These are phyloP conservation scores for Apomyelois bistriatella DNA, from an alignment of 2,888 invertebrate genomes.

Conservation along the genomic window DNA sequence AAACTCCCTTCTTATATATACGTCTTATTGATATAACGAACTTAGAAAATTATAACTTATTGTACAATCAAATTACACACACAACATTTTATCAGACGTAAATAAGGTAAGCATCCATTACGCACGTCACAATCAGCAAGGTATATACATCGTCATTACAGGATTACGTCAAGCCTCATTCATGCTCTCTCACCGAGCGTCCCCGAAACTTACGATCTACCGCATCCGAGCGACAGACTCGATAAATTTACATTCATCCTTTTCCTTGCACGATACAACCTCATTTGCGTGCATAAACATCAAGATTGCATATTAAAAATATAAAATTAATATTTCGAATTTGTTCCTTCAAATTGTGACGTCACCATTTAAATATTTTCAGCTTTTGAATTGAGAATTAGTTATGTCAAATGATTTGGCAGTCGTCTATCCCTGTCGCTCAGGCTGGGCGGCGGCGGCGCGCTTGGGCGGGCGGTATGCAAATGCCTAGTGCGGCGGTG, in stretches of 20 bases:
- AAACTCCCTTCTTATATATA: no score
- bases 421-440: conserved; percentile 71
- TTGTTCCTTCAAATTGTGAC: conserved; percentile 6
- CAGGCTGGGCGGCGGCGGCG: conserved; percentile 76
- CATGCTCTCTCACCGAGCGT: conserved; percentile 56
- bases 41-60: not conserved
- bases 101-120: conserved; percentile 20
- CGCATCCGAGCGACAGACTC: conserved; percentile 57
- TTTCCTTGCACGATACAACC: conserved; percentile 53
- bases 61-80: conserved; percentile 10
- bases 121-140: conserved; percentile 46
- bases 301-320: conserved; percentile 11
- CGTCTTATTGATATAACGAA: no score
- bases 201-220: conserved; percentile 57
- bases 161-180: conserved; percentile 61
- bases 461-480: conserved; percentile 80
- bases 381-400: conserved; percentile 28
- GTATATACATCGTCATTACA: conserved; percentile 54
- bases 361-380: not conserved
- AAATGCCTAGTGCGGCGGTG: conserved; percentile 71
- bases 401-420: conserved; percentile 49
- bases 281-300: conserved; percentile 40
- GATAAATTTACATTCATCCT: conserved; percentile 77
- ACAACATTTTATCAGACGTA: not conserved
- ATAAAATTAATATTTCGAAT: not conserved